phyloP scores from a whole-genome alignment of 1,140 invertebrate genomes.

The Gryllus bimaculatus region DNA sequence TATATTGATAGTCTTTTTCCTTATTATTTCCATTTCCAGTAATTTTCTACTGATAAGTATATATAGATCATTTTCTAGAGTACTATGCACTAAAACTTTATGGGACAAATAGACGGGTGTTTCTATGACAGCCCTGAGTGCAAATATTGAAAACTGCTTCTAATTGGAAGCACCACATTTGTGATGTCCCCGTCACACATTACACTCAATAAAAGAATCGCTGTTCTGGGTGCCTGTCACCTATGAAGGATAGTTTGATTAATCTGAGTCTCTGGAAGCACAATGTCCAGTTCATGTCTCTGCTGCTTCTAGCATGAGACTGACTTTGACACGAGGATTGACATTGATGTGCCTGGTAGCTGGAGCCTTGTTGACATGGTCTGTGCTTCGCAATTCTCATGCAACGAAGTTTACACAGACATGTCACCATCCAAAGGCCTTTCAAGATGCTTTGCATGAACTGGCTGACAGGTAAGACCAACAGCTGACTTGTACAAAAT shows the following conservation, averaged over 20 bases:
- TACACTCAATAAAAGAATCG: no score
- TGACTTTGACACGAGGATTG: conserved; percentile 7
- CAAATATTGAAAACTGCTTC: no score
- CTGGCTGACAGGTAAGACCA: conserved; percentile 3
- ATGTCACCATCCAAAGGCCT: conserved; percentile 14
- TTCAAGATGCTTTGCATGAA: conserved; percentile 13
- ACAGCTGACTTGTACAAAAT: background rate
- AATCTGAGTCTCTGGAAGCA: no score
- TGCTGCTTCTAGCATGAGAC: conserved; percentile 8
- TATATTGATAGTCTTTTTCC: no score
- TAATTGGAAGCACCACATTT: no score
- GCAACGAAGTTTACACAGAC: conserved; percentile 12
- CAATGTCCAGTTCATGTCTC: background rate
- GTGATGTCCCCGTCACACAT: no score
- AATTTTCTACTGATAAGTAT: background rate
- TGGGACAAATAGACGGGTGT: no score
- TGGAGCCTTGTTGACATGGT: conserved; percentile 7
- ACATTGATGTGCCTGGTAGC: conserved; percentile 6
- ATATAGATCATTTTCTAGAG: background rate
- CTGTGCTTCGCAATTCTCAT: conserved; percentile 7
- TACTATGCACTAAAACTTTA: background rate
- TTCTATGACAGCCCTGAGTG: no score
- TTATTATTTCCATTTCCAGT: no score
- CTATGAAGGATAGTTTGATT: no score
- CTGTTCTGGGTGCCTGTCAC: no score